Evolutionary conservation across 1,140 invertebrate genomes (phyloP), one percentile per base, ranked within the genome.

Genomic region (Dolichoris vasculosae): DNA sequence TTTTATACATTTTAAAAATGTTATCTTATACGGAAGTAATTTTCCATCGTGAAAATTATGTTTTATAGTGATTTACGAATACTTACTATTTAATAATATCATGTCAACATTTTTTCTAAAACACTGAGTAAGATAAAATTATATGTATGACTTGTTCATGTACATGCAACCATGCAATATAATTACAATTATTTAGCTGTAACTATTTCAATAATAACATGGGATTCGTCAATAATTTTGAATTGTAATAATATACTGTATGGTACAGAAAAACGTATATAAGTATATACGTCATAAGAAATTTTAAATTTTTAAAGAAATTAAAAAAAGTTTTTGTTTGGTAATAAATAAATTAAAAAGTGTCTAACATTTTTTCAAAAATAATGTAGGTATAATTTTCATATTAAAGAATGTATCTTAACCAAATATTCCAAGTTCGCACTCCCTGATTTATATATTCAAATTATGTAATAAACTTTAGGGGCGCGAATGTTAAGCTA

Each of bases 391-490:
- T 0, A 30, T 64, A 83, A 83, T 83, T 83, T 77, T 40, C 55
- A 38, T 73, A 83, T 83, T 76, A 83, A 46, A 32, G 73, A 46
- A 43, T 51, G 38, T 77, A 69, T 84, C 59, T 76, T 84, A 84
- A 84, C 79, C 83, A 84, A 84, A 84, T 78, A 84, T 78, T 84
- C 55, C 78, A 79, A 67, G 35, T 64, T 59, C 15, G 43, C 46
- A 38, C 40, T 40, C 38, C 17, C 20, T 8, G n/a, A 26, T 71
- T 67, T 85, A 80, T 80, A 63, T 48, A 75, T 85, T 73, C 26
- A 80, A 85, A 85, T 85, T 80, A 63, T 48, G 63, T 48, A 35
- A 46, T 85, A 85, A 85, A 85, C 77, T 77, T 85, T 67, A 73
- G 64, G 38, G 77, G 46, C 26, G 40, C 46, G 83, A 77, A 55